Percentiles rank a stretch among this genome's conserved stretches.
Evolutionary conservation across 2,797 vertebrate genomes (phyloP).

Genomic region (Phaenicophaeus curvirostris): DNA sequence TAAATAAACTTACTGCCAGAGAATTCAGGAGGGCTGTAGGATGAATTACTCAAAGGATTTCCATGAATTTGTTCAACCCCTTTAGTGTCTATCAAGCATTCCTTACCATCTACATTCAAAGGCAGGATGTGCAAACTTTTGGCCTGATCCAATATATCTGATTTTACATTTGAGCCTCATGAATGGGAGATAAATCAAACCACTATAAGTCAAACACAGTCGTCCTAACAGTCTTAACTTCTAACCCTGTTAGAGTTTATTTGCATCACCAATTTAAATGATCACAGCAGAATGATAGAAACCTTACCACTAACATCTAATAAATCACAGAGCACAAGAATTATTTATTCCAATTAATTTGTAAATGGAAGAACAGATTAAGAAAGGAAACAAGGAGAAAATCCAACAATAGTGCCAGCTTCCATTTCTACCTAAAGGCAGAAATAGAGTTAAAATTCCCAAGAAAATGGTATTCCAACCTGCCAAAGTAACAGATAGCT

Average conservation of each 20-base stretch:
- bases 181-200: not conserved
- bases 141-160: not conserved
- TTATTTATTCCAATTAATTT: not conserved
- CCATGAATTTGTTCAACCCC: not conserved
- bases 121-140: not conserved
- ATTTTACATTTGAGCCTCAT: not conserved
- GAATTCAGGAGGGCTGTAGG: not conserved
- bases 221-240: not conserved
- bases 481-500: slow-evolving; percentile 11
- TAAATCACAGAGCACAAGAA: not conserved
- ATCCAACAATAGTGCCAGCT: not conserved
- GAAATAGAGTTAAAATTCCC: not conserved
- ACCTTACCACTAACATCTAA: not conserved
- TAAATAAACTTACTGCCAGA: not conserved
- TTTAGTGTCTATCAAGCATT: not conserved
- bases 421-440: not conserved
- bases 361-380: not conserved
- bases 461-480: not conserved
- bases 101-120: not conserved
- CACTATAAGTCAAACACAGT: not conserved
- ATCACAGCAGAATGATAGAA: not conserved
- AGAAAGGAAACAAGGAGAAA: not conserved
- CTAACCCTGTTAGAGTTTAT: not conserved
- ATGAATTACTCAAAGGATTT: not conserved
- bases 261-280: not conserved